Conservation (phyloP, 2,113 vertebrate genomes). For the Peromyscus leucopus region DNA sequence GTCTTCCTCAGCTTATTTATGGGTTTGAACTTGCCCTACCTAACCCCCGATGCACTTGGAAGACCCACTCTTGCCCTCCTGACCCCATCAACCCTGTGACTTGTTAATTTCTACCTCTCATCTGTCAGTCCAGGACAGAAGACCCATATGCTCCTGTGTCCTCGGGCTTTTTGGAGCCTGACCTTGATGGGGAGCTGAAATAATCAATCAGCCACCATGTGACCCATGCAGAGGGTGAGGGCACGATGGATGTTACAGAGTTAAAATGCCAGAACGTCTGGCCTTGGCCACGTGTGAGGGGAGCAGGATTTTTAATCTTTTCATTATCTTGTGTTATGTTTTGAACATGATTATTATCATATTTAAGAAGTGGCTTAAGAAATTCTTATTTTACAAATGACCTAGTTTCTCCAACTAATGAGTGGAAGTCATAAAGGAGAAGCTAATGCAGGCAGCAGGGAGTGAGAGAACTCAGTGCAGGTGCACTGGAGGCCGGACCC, state of each 20-base stretch:
- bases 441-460: not conserved
- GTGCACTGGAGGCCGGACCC: not conserved
- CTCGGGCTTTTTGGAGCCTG: not conserved
- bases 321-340: not conserved
- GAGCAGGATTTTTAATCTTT: not conserved
- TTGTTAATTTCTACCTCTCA: not conserved
- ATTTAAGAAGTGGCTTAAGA: not conserved
- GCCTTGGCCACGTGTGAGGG: no score
- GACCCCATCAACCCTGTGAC: no score
- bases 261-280: not conserved
- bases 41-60: no score
- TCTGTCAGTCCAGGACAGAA: not conserved
- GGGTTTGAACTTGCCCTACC: not conserved
- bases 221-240: fast-evolving
- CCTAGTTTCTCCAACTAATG: slow-evolving; percentile 37
- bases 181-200: not conserved
- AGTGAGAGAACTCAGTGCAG: not conserved
- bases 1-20: not conserved
- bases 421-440: not conserved
- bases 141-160: no score
- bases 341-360: not conserved
- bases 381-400: not conserved
- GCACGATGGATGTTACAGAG: fast-evolving
- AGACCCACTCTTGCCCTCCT: no score
- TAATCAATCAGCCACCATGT: fast-evolving